Evolutionary conservation across 2,888 invertebrate species (phyloP), one percentile per base, ranked within the genome.

Genomic region (Plusia festucae): DNA sequence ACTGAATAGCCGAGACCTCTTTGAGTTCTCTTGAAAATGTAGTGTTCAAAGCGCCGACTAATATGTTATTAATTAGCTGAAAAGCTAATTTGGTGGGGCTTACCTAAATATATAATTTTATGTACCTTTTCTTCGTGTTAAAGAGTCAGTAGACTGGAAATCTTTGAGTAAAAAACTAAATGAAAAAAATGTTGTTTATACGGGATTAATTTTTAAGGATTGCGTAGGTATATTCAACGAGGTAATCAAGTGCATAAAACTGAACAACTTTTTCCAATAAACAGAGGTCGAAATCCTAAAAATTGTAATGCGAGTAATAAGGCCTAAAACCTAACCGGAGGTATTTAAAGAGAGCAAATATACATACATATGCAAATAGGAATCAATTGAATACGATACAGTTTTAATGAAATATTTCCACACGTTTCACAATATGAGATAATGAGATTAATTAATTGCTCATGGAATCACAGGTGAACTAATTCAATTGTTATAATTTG

Each of bases 391-490:
- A n/a, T 40, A n/a, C 40, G 40, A 46, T 9, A 46, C 18, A 8
- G 11, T 1, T 46, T 16, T 8, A 46, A 46, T 46, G 18, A 16
- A 44, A 16, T 44, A 46, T 18, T 46, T 46, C 18, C 16, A 46
- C 18, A 18, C 6, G 40, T 16, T 15, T 46, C 9, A 18, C 11
- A 18, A 73, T 63, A 63, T 63, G 56, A 55, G 59, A 71, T 59
- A 60, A 63, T 63, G 56, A 55, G 59, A 71, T 59, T 63, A 72
- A 72, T 73, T 72, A 60, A 72, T 73, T n/a, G 71, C 56, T 63
- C 64, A 73, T 71, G 51, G 63, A 72, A 64, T 68, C 59, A 68
- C 53, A 24, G 24, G 68, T 49, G 44, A 32, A 60, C 56, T 73
- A 68, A 72, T 73, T 60, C 53, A 53, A 60, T 60, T 64, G 68